Evolutionary conservation across 2,888 invertebrate species (phyloP).

Genomic region (Rotaria macrura): DNA sequence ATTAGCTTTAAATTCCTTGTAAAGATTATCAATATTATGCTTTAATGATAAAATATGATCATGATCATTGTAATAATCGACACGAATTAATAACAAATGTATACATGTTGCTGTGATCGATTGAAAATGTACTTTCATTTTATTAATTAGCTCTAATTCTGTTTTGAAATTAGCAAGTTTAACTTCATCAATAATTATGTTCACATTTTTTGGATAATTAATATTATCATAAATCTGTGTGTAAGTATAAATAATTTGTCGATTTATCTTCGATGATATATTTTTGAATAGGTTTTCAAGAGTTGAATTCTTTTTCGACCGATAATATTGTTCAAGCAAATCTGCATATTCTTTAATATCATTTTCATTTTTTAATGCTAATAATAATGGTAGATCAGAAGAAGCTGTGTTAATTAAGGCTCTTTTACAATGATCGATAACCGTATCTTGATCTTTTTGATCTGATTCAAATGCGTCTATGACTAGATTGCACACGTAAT

Average conservation of each 20-base stretch:
- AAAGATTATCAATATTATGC: neutral
- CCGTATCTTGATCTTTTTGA: neutral
- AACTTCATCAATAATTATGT: neutral
- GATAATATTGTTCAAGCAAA: neutral
- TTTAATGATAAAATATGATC: neutral
- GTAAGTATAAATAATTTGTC: neutral
- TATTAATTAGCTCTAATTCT: neutral
- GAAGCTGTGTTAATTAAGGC: neutral
- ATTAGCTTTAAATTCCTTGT: neutral
- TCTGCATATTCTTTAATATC: neutral
- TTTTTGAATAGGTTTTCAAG: neutral
- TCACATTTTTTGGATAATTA: neutral
- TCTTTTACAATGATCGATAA: neutral
- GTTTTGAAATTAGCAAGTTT: neutral
- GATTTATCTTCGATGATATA: too few species aligned
- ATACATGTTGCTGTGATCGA: neutral
- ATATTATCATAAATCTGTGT: neutral
- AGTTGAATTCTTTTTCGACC: neutral
- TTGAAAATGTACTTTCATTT: neutral
- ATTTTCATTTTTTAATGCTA: too few species aligned
- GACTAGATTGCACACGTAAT: neutral
- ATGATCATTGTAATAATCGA: neutral
- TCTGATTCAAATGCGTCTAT: neutral
- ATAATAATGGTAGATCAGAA: neutral
- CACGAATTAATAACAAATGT: neutral